Conservation (phyloP, 64 coral and sea anemone species). For the Pocillopora verrucosa region DNA sequence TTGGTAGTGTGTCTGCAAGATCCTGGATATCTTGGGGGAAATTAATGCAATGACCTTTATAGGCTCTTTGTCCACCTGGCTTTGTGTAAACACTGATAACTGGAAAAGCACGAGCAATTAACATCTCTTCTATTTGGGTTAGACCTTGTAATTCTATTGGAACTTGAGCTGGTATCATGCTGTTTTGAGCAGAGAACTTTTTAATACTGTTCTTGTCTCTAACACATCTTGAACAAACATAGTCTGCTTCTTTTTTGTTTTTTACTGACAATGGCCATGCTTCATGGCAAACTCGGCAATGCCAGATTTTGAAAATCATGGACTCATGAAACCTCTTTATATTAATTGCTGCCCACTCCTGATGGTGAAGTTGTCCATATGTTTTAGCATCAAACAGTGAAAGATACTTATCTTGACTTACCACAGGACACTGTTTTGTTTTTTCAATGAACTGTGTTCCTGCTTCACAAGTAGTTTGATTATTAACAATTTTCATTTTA, state of each 20-base stretch:
- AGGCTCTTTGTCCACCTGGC: slow-evolving; percentile 50
- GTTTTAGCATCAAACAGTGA: slow-evolving; percentile 28
- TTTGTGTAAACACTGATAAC: slow-evolving; percentile 55
- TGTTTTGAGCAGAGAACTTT: slow-evolving; percentile 55
- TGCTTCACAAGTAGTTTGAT: background rate
- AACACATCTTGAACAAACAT: slow-evolving; percentile 59
- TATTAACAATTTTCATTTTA: slow-evolving; percentile 23
- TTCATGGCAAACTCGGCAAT: slow-evolving; percentile 31
- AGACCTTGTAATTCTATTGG: slow-evolving; percentile 49
- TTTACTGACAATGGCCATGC: slow-evolving; percentile 54
- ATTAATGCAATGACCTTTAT: slow-evolving; percentile 51
- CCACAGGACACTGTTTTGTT: background rate
- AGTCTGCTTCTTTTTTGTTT: slow-evolving; percentile 6
- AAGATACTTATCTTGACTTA: slow-evolving; percentile 20
- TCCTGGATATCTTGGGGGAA: slow-evolving; percentile 54
- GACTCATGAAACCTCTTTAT: slow-evolving; percentile 63
- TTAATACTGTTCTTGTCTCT: slow-evolving; percentile 43
- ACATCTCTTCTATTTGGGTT: slow-evolving; percentile 65
- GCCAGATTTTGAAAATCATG: slow-evolving; percentile 42
- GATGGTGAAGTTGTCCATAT: slow-evolving; percentile 41
- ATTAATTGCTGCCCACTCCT: slow-evolving; percentile 52
- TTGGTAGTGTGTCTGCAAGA: slow-evolving; percentile 19
- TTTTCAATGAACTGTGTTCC: background rate
- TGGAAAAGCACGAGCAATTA: slow-evolving; percentile 61
- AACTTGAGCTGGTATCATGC: slow-evolving; percentile 42